Base-by-base conservation (phyloP, 2,888 invertebrate genomes). In the Adelphocoris suturalis region DNA sequence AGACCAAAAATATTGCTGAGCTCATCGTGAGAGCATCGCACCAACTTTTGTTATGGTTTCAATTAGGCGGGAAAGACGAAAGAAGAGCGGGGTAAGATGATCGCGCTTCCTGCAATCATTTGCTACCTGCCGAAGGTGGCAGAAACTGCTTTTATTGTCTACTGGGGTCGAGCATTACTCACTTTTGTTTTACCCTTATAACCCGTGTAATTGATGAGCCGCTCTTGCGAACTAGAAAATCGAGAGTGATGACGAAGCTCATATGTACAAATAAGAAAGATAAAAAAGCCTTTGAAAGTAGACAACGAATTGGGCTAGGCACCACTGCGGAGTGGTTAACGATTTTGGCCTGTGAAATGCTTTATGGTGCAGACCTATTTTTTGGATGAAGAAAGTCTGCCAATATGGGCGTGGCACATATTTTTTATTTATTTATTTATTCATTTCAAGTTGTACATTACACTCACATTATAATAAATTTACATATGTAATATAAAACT, bases 1-100 rank as follows among this genome's bases (percentile, higher is more conserved):
- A 68, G 68, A 68, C 68, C 82, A 27, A 52, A 82, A 82, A 82
- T 82, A 52, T 52, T 52, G 82, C 82, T 82, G 82, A 46, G 82
- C 5, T 82, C 82, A 82, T 52, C 82, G 82, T 28, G 27, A 27
- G 82, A 48, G 68, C 68, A 68, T 23, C 27, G 23, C 68, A 68
- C 68, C 68, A 13, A 68, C 68, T 68, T 68, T 68, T 27, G 68
- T 68, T 27, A 27, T 68, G 68, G 68, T 68, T 68, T 68, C 68
- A 68, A 68, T 68, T 23, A 68, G 68, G 68, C 68, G 68, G 61
- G 23, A 68, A 23, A 23, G 23, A 23, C 19, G 23, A 68, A 68
- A 68, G 27, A 27, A 23, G 27, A 68, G 23, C 23, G 12, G 19
- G 27, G 12, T 19, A 68, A 68, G 23, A 68, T 68, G 68, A 68